phyloP scores from a whole-genome alignment of 2,797 vertebrate species.

The Scolopax bukidnonensis region DNA sequence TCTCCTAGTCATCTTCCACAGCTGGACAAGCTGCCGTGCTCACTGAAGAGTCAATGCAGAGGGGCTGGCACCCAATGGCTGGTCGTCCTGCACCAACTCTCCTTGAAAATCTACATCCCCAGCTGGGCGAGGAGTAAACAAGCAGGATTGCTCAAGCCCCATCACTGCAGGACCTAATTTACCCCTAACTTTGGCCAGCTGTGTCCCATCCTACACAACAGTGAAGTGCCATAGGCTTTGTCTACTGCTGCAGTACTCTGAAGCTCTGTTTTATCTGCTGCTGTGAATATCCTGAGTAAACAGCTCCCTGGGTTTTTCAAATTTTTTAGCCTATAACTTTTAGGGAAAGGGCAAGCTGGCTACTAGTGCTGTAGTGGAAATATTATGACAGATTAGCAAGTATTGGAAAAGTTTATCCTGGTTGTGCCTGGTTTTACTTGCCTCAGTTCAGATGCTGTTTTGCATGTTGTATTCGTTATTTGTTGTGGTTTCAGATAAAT shows the following conservation, averaged over 20 bases:
- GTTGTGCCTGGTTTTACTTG: not conserved
- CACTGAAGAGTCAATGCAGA: not conserved
- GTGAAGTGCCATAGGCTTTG: not conserved
- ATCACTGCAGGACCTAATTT: not conserved
- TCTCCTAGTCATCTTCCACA: not conserved
- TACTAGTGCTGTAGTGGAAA: not conserved
- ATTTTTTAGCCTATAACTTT: not conserved
- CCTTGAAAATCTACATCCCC: not conserved
- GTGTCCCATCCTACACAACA: not conserved
- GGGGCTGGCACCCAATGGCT: not conserved
- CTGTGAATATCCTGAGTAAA: not conserved
- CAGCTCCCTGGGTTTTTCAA: not conserved
- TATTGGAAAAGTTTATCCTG: not conserved
- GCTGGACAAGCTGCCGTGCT: not conserved
- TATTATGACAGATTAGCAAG: not conserved
- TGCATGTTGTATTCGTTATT: not conserved
- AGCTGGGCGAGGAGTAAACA: not conserved
- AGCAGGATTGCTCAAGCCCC: not conserved
- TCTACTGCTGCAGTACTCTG: not conserved
- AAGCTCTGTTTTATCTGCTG: not conserved
- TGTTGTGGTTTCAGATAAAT: not conserved
- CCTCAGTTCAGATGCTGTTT: not conserved
- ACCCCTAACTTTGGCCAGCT: not conserved
- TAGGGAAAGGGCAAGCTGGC: not conserved
- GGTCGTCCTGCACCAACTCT: accelerated